Evolutionary conservation across 2,888 invertebrate genomes (phyloP).

Genomic region (Ormyrus thymus): DNA sequence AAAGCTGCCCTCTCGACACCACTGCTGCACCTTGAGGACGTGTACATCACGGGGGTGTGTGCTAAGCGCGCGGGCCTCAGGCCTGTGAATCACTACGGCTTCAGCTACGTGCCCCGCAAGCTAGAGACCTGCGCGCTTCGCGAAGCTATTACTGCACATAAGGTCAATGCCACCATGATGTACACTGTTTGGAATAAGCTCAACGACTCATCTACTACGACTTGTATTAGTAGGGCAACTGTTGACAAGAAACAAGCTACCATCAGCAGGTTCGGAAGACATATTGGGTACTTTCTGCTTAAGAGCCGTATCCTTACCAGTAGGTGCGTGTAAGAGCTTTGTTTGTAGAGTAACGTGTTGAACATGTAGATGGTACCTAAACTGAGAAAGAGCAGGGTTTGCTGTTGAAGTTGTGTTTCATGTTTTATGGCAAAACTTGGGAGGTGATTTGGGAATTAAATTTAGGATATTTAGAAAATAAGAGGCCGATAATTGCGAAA

Average conservation of each 20-base stretch:
- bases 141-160: conserved; percentile 78
- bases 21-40: conserved; percentile 86
- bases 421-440: no score
- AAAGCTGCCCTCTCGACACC: conserved; percentile 81
- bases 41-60: conserved; percentile 87
- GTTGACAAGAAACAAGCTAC: conserved; percentile 14
- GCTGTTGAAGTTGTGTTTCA: no score
- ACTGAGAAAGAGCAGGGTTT: no score
- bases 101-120: conserved; percentile 78
- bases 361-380: no score
- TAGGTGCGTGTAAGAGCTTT: conserved; percentile 26
- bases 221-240: not conserved
- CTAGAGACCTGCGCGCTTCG: conserved; percentile 77
- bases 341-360: not conserved
- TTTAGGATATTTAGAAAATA: no score
- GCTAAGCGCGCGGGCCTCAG: conserved; percentile 78
- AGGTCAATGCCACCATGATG: conserved; percentile 76
- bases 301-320: conserved; percentile 58
- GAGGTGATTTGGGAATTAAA: no score
- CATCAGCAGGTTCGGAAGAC: conserved; percentile 46
- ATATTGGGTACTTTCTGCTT: conserved; percentile 65
- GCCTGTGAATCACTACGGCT: conserved; percentile 81
- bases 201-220: conserved; percentile 54
- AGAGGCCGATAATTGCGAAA: no score
- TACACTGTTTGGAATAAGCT: conserved; percentile 71